Percentiles rank a stretch among this genome's conserved stretches.
Evolutionary conservation across 2,113 vertebrate genomes (phyloP).

Genomic region (Apteryx owenii): DNA sequence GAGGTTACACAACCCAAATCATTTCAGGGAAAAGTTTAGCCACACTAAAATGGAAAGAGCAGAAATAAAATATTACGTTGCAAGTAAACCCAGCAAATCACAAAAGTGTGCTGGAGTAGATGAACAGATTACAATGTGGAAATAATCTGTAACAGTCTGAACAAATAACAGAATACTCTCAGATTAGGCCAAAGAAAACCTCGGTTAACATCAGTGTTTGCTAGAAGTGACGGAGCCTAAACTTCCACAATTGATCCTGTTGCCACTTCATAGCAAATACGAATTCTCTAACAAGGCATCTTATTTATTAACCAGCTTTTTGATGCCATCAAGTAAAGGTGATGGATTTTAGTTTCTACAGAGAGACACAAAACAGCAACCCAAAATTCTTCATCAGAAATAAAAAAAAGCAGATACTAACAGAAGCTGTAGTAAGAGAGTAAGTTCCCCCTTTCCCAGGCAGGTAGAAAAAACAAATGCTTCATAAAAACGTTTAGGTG

Average conservation of each 20-base stretch:
- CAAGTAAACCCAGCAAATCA: rapidly evolving
- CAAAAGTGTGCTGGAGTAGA: not conserved
- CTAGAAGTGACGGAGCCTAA: not conserved
- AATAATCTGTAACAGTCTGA: not conserved
- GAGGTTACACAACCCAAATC: not conserved
- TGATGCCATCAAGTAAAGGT: not conserved
- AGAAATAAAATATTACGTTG: not conserved
- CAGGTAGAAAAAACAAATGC: not conserved
- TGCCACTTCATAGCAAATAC: not conserved
- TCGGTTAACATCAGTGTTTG: rapidly evolving
- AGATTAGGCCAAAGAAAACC: not conserved
- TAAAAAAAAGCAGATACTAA: rapidly evolving
- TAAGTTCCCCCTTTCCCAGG: rapidly evolving
- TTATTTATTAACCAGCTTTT: not conserved
- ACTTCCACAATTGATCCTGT: not conserved
- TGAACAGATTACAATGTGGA: rapidly evolving
- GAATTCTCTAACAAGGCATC: not conserved
- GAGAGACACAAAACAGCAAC: not conserved
- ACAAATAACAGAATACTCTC: not conserved
- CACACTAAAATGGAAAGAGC: not conserved
- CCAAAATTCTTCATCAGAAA: not conserved
- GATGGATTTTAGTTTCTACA: not conserved
- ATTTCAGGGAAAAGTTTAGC: not conserved
- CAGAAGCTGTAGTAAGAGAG: not conserved
- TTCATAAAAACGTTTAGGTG: not conserved